Evolutionary conservation across 2,113 vertebrate species (phyloP).

Genomic region (Rattus norvegicus): GRCr8 NC_086036.1:66263001-66263500

Average conservation of each 20-base stretch:
- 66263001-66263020: not conserved
- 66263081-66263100: not conserved
- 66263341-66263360: not conserved
- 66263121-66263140: not conserved
- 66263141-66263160: not conserved
- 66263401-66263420: not conserved
- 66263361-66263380: not conserved
- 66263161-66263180: not conserved
- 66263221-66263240: not conserved
- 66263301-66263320: not conserved
- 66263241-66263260: not conserved
- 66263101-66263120: not conserved
- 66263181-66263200: no score
- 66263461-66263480: conserved; percentile 25
- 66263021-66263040: not conserved
- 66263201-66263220: not conserved
- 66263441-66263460: not conserved
- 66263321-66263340: not conserved
- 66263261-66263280: not conserved
- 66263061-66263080: not conserved
- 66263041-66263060: not conserved
- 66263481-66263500: not conserved
- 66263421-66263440: not conserved
- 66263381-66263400: not conserved
- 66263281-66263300: not conserved